Conservation (phyloP, 2,888 invertebrate genomes). For the Drosophila kuntzei region DNA sequence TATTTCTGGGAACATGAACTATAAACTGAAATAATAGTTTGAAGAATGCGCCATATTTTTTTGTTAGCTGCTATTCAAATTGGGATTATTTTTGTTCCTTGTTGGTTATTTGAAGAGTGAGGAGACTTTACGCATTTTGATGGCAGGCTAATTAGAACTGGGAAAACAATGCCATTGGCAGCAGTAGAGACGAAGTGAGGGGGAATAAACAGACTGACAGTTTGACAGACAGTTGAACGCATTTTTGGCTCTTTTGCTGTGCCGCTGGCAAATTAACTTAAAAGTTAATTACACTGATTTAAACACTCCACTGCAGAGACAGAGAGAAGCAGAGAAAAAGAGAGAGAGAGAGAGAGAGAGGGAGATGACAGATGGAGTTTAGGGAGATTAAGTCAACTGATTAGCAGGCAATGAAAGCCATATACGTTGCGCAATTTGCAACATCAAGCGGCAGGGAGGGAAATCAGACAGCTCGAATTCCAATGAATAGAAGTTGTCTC, state of each 20-base stretch:
- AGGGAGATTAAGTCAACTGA: constrained; percentile 44
- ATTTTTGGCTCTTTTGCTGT: constrained; percentile 3
- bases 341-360: neutral
- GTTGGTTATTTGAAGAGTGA: neutral
- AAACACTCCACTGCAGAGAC: constrained; percentile 19
- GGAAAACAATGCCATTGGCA: constrained; percentile 10
- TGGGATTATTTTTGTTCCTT: neutral
- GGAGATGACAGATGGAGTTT: neutral
- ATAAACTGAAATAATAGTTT: constrained; percentile 24
- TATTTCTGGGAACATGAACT: neutral
- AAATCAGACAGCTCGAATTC: constrained; percentile 18
- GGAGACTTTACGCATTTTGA: constrained; percentile 16
- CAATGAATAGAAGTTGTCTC: constrained; percentile 9
- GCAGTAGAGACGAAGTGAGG: neutral
- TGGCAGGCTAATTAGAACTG: constrained; percentile 43
- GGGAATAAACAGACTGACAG: constrained; percentile 1
- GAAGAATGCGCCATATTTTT: constrained; percentile 5
- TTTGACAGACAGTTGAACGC: constrained; percentile 25
- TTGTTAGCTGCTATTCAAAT: neutral
- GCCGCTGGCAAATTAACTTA: constrained; percentile 61
- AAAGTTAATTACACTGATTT: constrained; percentile 67
- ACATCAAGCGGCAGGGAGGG: constrained; percentile 37
- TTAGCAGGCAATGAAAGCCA: constrained; percentile 42
- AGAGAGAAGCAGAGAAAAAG: neutral
- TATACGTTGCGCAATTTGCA: constrained; percentile 11